A percentile compares a stretch with the other conserved stretches of the same genome.
phyloP scores from a whole-genome alignment of 2,113 vertebrate genomes.

The Furnarius figulus region DNA sequence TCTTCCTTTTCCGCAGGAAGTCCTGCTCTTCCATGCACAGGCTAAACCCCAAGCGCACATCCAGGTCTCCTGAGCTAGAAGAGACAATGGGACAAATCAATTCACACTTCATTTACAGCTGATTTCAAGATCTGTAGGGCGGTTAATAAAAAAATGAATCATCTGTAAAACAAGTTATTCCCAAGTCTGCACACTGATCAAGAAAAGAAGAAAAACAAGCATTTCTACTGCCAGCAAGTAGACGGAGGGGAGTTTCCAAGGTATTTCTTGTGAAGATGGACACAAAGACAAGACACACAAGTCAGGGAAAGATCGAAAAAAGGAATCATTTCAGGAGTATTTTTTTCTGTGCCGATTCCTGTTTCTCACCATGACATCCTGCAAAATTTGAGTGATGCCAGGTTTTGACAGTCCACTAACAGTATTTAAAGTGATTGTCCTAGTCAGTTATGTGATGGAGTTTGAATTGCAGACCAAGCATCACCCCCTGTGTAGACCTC shows the following conservation, averaged over 20 bases:
- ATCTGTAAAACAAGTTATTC: not conserved
- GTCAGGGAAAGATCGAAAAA: not conserved
- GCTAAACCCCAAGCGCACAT: conserved; percentile 80
- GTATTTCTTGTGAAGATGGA: not conserved
- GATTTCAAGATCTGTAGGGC: not conserved
- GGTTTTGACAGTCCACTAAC: not conserved
- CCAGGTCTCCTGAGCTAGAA: conserved; percentile 70
- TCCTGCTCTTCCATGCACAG: conserved; percentile 77
- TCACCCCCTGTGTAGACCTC: not conserved
- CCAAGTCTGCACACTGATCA: not conserved
- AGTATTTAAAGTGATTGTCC: not conserved
- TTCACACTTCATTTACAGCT: not conserved
- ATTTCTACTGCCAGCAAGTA: not conserved
- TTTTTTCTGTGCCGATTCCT: not conserved
- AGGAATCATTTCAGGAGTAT: not conserved
- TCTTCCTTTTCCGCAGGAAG: conserved; percentile 81
- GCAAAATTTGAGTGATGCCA: not conserved
- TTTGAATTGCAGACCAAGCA: not conserved
- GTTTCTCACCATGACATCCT: not conserved
- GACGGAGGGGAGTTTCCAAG: not conserved
- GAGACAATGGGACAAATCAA: not conserved
- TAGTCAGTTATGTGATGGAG: not conserved
- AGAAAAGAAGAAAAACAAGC: not conserved
- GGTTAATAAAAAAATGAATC: not conserved
- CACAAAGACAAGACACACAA: not conserved